These are phyloP conservation scores for Drosophila parthenogenetica DNA, from an alignment of 2,888 invertebrate genomes.

Conservation along the genomic window DNA sequence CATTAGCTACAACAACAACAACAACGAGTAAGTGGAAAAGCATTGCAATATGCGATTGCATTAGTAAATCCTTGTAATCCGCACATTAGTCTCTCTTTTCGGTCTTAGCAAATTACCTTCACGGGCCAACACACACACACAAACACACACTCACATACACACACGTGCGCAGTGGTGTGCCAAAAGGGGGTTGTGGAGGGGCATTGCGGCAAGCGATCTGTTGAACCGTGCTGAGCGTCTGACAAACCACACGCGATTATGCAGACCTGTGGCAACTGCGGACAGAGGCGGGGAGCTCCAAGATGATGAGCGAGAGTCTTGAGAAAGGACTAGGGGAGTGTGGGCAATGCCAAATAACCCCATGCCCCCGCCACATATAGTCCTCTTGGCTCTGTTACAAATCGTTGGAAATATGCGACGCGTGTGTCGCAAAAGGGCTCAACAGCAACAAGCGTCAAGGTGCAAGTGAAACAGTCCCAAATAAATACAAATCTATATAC, in stretches of 20 bases:
- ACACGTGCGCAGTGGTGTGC: too few species aligned
- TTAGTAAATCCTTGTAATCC: constrained; percentile 82
- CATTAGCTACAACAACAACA: constrained; percentile 6
- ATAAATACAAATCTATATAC: constrained; percentile 7
- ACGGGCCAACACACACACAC: constrained; percentile 42
- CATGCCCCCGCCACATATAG: background rate
- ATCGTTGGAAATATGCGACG: constrained; percentile 72
- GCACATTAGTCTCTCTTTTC: constrained; percentile 80
- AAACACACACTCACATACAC: background rate
- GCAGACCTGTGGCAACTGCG: constrained; percentile 37
- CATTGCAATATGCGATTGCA: constrained; percentile 74
- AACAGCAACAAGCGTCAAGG: constrained; percentile 66
- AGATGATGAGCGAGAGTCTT: background rate
- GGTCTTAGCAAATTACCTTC: constrained; percentile 78
- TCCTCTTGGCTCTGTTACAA: constrained; percentile 56
- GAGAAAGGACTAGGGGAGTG: background rate
- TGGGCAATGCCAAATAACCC: too few species aligned
- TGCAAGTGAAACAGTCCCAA: constrained; percentile 30
- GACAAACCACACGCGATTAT: constrained; percentile 77
- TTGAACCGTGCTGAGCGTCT: constrained; percentile 63
- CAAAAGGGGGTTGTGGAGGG: background rate
- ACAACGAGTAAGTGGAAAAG: constrained; percentile 23
- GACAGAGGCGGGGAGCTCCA: background rate
- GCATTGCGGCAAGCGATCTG: constrained; percentile 46
- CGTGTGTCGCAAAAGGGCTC: constrained; percentile 61